Evolutionary conservation across 2,797 vertebrate species (phyloP).

Genomic region (Sciurus vulgaris): DNA sequence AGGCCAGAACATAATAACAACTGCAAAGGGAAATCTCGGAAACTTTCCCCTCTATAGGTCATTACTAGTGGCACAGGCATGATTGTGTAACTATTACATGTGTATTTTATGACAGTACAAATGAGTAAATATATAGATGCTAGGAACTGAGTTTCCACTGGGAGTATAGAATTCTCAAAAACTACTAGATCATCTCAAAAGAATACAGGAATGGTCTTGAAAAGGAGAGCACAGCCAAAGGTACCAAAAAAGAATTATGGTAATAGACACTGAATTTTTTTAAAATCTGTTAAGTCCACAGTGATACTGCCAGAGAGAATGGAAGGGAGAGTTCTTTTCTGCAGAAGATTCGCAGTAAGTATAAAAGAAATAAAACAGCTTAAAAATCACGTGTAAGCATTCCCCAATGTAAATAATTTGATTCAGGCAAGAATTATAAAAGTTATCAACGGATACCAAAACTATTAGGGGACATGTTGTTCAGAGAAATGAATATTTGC

Average conservation of each 20-base stretch:
- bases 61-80: not conserved
- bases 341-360: not conserved
- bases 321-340: not conserved
- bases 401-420: not conserved
- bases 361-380: not conserved
- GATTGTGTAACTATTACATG: not conserved
- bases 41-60: not conserved
- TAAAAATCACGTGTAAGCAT: not conserved
- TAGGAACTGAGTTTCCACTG: not conserved
- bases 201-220: not conserved
- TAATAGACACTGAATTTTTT: not conserved
- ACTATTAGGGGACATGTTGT: not conserved
- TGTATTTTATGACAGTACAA: not conserved
- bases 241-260: not conserved
- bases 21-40: not conserved
- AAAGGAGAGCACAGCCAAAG: not conserved
- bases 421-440: not conserved
- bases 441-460: not conserved
- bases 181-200: not conserved
- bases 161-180: not conserved
- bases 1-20: not conserved
- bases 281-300: not conserved
- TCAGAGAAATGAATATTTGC: not conserved
- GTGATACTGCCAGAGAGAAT: not conserved
- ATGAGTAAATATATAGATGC: not conserved